Percentiles rank a stretch among this genome's conserved stretches.
Evolutionary conservation across 2,113 vertebrate species (phyloP).

Genomic region (Balaeniceps rex): DNA sequence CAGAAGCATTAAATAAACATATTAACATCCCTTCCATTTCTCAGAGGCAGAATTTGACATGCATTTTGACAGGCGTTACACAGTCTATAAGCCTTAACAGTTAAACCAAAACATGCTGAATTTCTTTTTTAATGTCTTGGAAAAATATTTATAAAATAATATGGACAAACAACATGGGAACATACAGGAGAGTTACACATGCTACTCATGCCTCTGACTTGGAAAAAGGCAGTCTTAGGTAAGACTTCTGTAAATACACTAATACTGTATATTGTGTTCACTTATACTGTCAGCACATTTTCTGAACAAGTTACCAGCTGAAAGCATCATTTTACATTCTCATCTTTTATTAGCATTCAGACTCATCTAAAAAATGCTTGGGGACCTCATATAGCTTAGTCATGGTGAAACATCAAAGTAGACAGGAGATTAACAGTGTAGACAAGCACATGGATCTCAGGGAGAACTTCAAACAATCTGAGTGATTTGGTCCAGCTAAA

Average conservation of each 20-base stretch:
- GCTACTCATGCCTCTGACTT: neutral
- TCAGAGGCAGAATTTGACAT: neutral
- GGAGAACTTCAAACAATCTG: constrained; percentile 51
- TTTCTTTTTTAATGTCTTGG: neutral
- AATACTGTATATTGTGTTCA: neutral
- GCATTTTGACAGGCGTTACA: neutral
- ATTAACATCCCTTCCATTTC: neutral
- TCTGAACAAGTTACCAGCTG: neutral
- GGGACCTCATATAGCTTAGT: constrained; percentile 16
- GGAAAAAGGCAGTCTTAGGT: neutral
- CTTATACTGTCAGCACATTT: neutral
- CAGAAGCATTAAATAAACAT: neutral
- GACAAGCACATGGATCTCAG: constrained; percentile 15
- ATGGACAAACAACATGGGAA: neutral
- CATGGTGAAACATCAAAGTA: constrained; percentile 55
- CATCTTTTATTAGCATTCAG: neutral
- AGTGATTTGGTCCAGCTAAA: constrained; percentile 24
- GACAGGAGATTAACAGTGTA: constrained; percentile 25
- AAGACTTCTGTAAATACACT: neutral
- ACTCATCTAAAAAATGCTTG: constrained; percentile 26
- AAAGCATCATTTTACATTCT: neutral
- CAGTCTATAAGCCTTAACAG: neutral
- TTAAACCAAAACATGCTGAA: neutral
- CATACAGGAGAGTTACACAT: neutral
- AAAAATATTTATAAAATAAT: neutral